Conservation (phyloP, 2,888 invertebrate genomes). For the Agrotis clavis region DNA sequence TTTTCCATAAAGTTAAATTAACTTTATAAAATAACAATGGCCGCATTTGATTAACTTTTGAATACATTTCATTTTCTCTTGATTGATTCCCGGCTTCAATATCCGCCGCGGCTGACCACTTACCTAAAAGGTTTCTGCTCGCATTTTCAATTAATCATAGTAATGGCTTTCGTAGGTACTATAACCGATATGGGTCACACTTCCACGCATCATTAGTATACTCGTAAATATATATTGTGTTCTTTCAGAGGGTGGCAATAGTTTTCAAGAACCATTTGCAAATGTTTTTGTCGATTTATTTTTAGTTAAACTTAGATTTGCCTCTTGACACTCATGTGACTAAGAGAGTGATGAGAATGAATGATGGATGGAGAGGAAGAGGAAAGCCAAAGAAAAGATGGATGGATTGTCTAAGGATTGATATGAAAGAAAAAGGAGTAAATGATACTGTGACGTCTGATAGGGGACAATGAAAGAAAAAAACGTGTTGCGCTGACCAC, state of each 20-base stretch:
- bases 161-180: constrained; percentile 34
- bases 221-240: neutral
- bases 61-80: neutral
- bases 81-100: constrained; percentile 19
- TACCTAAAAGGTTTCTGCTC: constrained; percentile 25
- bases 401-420: too few species aligned
- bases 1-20: neutral
- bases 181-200: constrained; percentile 47
- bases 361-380: too few species aligned
- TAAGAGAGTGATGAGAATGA: too few species aligned
- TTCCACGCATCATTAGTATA: constrained; percentile 22
- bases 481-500: too few species aligned
- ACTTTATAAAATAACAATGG: neutral
- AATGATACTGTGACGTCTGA: too few species aligned
- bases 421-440: too few species aligned
- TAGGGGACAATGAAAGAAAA: too few species aligned
- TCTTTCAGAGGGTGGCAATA: neutral
- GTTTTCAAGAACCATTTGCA: neutral
- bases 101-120: constrained; percentile 12
- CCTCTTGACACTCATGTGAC: too few species aligned
- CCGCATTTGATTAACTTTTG: neutral
- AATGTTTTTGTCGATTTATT: too few species aligned
- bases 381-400: too few species aligned
- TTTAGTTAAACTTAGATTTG: too few species aligned
- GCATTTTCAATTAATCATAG: constrained; percentile 54